Percentiles rank a stretch among this genome's conserved stretches.
phyloP scores from a whole-genome alignment of 2,113 vertebrate species.

The Daboia siamensis region DNA sequence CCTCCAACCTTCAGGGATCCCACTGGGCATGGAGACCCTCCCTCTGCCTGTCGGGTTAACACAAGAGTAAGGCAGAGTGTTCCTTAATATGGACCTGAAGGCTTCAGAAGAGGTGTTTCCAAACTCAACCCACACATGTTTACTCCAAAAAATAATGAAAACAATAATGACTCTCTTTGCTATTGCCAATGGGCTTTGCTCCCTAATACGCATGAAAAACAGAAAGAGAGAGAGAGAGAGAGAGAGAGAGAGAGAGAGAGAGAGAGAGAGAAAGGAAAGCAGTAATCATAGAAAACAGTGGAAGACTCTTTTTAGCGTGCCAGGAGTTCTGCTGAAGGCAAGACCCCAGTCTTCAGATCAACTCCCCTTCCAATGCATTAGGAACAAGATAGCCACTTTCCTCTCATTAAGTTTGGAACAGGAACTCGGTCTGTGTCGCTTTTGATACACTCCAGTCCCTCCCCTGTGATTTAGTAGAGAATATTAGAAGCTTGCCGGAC shows the following conservation, averaged over 20 bases:
- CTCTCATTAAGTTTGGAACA: conserved; percentile 46
- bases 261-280: no score
- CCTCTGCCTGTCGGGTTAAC: not conserved
- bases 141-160: not conserved
- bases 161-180: not conserved
- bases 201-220: not conserved
- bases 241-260: no score
- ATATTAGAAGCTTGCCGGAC: conserved; percentile 37
- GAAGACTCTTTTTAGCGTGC: conserved; percentile 1
- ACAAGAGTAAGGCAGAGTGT: not conserved
- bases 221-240: no score
- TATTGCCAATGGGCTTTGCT: not conserved
- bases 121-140: not conserved
- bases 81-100: not conserved
- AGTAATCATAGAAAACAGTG: not conserved
- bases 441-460: conserved; percentile 48
- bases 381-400: conserved; percentile 46
- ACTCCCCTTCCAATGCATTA: conserved; percentile 46
- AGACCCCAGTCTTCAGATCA: conserved; percentile 40
- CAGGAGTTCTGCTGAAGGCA: conserved; percentile 16
- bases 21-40: not conserved
- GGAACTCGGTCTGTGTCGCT: conserved; percentile 53
- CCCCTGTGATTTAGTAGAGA: conserved; percentile 51
- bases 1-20: not conserved
- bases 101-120: not conserved